These are phyloP conservation scores for Spodoptera litura DNA, from an alignment of 1,140 invertebrate species.

Conservation along the genomic window DNA sequence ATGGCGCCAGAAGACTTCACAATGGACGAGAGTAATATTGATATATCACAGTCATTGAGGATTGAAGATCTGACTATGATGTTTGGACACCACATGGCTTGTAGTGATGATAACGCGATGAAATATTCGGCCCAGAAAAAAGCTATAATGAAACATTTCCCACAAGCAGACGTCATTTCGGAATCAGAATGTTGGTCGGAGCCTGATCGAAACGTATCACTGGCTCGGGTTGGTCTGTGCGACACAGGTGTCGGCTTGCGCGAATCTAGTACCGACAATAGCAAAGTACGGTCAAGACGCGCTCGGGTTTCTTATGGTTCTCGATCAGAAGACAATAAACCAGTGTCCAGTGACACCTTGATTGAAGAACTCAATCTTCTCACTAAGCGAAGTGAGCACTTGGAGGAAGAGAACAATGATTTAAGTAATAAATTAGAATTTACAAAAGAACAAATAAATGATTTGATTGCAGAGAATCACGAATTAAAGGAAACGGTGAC, in stretches of 20 bases:
- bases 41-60: conserved; percentile 79
- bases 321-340: conserved; percentile 75
- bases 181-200: conserved; percentile 95
- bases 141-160: conserved; percentile 61
- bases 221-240: conserved; percentile 91
- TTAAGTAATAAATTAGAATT: conserved; percentile 68
- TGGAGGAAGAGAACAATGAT: conserved; percentile 73
- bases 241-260: conserved; percentile 69
- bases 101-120: conserved; percentile 65
- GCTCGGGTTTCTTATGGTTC: conserved; percentile 74
- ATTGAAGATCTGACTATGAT: conserved; percentile 82
- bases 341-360: conserved; percentile 61
- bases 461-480: conserved; percentile 70
- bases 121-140: conserved; percentile 59
- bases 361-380: conserved; percentile 70
- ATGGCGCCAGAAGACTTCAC: conserved; percentile 80
- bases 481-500: conserved; percentile 62
- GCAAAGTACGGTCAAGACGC: conserved; percentile 65
- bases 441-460: conserved; percentile 69
- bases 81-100: conserved; percentile 81
- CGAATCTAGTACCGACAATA: conserved; percentile 68
- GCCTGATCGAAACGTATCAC: conserved; percentile 92
- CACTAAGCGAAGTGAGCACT: conserved; percentile 59
- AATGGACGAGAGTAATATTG: conserved; percentile 80
- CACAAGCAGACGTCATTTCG: conserved; percentile 86